Conservation (phyloP, 2,113 vertebrate genomes). For the Tamias sibiricus region DNA sequence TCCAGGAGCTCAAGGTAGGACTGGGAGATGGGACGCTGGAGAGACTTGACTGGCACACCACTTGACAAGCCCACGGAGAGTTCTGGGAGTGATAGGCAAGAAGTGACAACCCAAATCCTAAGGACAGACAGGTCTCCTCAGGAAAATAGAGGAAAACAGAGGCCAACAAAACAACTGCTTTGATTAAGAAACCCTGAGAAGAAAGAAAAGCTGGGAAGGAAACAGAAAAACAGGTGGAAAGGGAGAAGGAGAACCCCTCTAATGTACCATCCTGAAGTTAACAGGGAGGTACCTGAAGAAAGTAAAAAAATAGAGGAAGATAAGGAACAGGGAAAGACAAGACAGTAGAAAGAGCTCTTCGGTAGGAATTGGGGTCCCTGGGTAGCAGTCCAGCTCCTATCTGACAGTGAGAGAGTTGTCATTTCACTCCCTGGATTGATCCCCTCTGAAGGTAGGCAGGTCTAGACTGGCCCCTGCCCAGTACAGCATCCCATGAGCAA, state of each 20-base stretch:
- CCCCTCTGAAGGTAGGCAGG: not conserved
- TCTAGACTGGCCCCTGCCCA: not conserved
- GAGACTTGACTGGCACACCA: too few species aligned
- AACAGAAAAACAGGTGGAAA: not conserved
- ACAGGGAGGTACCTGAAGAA: not conserved
- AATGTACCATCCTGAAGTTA: not conserved
- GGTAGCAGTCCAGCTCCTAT: not conserved
- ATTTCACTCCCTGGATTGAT: not conserved
- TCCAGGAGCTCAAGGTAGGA: not conserved
- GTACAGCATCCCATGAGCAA: not conserved
- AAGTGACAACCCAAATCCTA: not conserved
- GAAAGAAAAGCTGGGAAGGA: not conserved
- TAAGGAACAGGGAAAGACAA: not conserved
- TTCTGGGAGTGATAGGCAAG: not conserved
- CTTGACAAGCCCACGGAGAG: not conserved
- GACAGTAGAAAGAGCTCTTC: not conserved
- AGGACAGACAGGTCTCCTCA: not conserved
- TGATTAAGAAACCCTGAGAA: not conserved
- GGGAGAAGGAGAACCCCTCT: not conserved
- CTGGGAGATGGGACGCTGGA: not conserved
- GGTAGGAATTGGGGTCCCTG: rapidly evolving
- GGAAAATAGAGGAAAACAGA: not conserved
- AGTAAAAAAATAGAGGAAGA: not conserved
- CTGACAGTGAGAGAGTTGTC: not conserved
- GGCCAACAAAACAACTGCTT: not conserved